Conservation (phyloP, 2,797 vertebrate species). For the Apodemus agrarius region DNA sequence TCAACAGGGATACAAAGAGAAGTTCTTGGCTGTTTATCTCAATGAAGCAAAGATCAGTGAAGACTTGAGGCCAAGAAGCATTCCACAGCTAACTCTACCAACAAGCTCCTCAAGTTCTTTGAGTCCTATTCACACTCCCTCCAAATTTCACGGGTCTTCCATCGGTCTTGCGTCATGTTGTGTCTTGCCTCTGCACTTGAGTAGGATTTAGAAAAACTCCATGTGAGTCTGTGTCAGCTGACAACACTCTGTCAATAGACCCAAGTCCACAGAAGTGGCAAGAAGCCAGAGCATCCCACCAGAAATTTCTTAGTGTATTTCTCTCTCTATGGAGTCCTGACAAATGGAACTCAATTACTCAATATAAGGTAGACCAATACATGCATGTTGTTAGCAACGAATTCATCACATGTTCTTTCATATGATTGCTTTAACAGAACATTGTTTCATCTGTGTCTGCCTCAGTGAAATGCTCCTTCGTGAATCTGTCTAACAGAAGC, state of each 20-base stretch:
- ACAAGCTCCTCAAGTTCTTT: background rate
- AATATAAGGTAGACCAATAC: background rate
- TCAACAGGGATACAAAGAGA: background rate
- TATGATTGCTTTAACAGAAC: background rate
- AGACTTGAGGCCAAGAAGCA: background rate
- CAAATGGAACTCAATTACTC: background rate
- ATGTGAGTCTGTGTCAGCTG: background rate
- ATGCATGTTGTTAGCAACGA: background rate
- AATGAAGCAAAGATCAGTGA: background rate
- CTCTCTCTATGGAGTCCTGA: background rate
- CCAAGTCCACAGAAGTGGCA: background rate
- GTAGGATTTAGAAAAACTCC: background rate
- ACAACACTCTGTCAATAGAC: background rate
- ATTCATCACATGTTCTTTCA: background rate
- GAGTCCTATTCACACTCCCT: background rate
- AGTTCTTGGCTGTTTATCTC: background rate
- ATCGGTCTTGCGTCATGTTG: no score
- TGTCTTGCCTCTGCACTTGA: no score
- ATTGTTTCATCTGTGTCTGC: background rate
- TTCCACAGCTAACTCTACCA: background rate
- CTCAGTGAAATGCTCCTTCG: background rate
- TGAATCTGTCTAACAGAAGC: background rate
- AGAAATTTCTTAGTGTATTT: background rate
- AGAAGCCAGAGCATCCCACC: background rate
- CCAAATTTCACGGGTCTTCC: background rate